Evolutionary conservation across 2,113 vertebrate species (phyloP).

Genomic region (Corynorhinus townsendii): DNA sequence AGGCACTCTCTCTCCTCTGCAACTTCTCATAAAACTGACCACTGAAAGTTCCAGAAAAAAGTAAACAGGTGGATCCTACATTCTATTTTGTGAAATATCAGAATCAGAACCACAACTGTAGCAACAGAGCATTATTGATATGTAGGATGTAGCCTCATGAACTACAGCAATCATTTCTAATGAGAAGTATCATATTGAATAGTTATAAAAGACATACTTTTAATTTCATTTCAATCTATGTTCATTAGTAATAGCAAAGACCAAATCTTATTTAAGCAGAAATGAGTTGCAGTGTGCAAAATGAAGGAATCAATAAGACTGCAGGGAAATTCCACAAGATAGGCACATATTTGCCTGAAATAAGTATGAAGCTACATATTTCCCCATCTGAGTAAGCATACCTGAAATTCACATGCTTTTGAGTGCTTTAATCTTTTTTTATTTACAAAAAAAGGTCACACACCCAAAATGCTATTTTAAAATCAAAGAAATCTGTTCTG

Average conservation of each 20-base stretch:
- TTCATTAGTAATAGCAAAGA: conserved; percentile 56
- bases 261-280: conserved; percentile 55
- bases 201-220: conserved; percentile 50
- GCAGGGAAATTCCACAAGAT: conserved; percentile 35
- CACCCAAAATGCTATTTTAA: conserved; percentile 69
- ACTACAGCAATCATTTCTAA: conserved; percentile 66
- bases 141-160: conserved; percentile 20
- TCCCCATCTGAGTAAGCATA: conserved; percentile 13
- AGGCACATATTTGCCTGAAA: conserved; percentile 37
- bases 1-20: conserved; percentile 43
- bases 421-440: conserved; percentile 49
- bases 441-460: conserved; percentile 56
- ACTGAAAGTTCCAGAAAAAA: conserved; percentile 57
- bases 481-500: conserved; percentile 72
- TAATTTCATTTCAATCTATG: conserved; percentile 48
- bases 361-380: conserved; percentile 5
- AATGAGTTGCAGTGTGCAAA: conserved; percentile 51
- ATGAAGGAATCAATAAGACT: conserved; percentile 42
- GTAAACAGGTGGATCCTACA: conserved; percentile 27
- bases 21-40: conserved; percentile 63
- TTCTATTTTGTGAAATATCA: conserved; percentile 75
- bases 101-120: conserved; percentile 59
- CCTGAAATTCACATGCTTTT: conserved; percentile 62
- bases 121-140: conserved; percentile 72
- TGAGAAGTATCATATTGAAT: conserved; percentile 55